phyloP scores from a whole-genome alignment of 1,140 invertebrate species.

The Bombus soroeensis region DNA sequence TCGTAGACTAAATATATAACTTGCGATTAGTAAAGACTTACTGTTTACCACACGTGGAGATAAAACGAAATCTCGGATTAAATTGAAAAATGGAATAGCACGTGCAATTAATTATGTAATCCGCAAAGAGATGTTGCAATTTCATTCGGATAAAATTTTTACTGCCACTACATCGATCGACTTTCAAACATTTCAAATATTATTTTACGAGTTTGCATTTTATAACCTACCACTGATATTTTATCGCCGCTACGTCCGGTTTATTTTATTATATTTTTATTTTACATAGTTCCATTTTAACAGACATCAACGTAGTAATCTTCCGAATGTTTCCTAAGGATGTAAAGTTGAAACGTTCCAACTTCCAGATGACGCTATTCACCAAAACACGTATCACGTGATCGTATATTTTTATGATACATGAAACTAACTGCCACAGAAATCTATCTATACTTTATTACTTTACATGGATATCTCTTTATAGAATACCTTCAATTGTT shows the following conservation, averaged over 20 bases:
- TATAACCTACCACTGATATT: not conserved
- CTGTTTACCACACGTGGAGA: too few species aligned
- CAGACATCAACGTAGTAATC: not conserved
- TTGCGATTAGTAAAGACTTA: not conserved
- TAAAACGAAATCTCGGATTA: not conserved
- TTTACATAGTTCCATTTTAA: not conserved
- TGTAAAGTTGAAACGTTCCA: not conserved
- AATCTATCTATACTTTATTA: not conserved
- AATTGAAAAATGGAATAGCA: too few species aligned
- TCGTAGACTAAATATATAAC: too few species aligned
- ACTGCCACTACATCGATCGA: not conserved
- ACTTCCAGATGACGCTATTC: not conserved
- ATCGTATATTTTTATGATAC: not conserved
- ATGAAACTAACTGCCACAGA: not conserved
- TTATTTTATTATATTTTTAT: conserved; percentile 1
- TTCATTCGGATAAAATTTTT: conserved; percentile 22
- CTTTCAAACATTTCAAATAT: not conserved
- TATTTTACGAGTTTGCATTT: conserved; percentile 4
- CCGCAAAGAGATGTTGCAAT: not conserved
- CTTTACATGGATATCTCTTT: not conserved
- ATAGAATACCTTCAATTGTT: fast-evolving
- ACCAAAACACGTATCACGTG: not conserved
- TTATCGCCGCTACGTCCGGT: not conserved
- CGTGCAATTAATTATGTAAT: not conserved
- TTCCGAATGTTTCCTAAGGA: not conserved